Base-by-base conservation (phyloP, 2,888 invertebrate genomes). In the Neoitamus cyanurus region DNA sequence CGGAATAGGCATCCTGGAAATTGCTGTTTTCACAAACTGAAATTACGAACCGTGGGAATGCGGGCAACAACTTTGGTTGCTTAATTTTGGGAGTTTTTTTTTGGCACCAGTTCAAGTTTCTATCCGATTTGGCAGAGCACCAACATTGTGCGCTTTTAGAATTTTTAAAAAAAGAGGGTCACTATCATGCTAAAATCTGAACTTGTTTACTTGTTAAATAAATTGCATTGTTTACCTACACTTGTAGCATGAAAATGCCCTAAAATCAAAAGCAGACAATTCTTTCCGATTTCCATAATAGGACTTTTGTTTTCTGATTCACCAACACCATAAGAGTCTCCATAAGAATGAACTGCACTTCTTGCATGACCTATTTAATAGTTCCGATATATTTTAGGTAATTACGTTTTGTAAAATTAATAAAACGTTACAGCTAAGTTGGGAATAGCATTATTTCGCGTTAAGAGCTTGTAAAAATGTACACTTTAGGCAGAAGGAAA, bases 401-500 rank as follows among this genome's bases (percentile, higher is more conserved):
- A 2, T 42, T 58, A 2, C 25, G 25, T 58, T 58, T 58, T 58
- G 9, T 58, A 58, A 58, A 5, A 58, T 20, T 58, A 58, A 58
- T 20, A 48, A 15, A 13, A 70, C n/a, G 4, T 31, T 70, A 13
- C 31, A 31, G 30, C 30, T 70, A 70, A n/a, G 31, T 70, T 70
- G 5, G 13, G 11, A 70, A 70, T 70, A 70, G n/a, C 6, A 31
- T 70, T 69, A 37, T 36, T 73, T 36, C 15, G 37, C 73, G 13
- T 75, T 75, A n/a, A 78, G 48, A 48, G 78, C 48, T 78, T 78
- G 78, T 48, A 78, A 78, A 78, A 48, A 58, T 48, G 15, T 58
- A 31, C 20, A 58, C 48, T 42, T 20, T 37, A 75, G 58, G 20
- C 42, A 75, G 25, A 73, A 15, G 20, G 36, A 73, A 31, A 34